Evolutionary conservation across 1,140 invertebrate genomes (phyloP).

Genomic region (Linepithema humile): DNA sequence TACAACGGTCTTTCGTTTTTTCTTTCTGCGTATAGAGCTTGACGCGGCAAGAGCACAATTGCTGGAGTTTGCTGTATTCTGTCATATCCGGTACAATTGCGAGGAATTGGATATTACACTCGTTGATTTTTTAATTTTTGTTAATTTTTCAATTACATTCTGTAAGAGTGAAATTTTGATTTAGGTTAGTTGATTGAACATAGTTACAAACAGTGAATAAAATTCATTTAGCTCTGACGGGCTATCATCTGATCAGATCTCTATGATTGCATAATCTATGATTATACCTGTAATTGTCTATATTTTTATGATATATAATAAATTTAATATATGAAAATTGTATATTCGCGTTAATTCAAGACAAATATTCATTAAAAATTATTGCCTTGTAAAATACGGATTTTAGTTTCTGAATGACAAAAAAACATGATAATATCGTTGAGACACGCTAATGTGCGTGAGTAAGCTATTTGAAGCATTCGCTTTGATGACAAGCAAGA

Average conservation of each 20-base stretch:
- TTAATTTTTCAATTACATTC: conserved; percentile 4
- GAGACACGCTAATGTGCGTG: neutral
- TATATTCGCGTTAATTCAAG: neutral
- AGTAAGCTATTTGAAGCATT: conserved; percentile 4
- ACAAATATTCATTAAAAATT: neutral
- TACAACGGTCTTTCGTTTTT: conserved; percentile 35
- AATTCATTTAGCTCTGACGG: too few species aligned
- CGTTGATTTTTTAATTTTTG: neutral
- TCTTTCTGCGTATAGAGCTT: conserved; percentile 23
- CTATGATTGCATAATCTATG: too few species aligned
- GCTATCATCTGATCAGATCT: too few species aligned
- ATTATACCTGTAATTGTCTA: too few species aligned
- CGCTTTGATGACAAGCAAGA: neutral
- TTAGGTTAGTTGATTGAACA: neutral
- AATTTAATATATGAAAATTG: too few species aligned
- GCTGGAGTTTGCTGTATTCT: neutral
- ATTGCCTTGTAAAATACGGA: too few species aligned
- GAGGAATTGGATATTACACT: neutral
- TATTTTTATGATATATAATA: too few species aligned
- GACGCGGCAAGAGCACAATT: neutral
- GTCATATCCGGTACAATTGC: neutral
- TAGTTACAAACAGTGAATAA: neutral
- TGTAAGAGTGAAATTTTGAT: neutral
- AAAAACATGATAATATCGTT: neutral
- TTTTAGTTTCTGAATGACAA: neutral